phyloP scores from a whole-genome alignment of 2,888 invertebrate species.

The Erebia aethiops region DNA sequence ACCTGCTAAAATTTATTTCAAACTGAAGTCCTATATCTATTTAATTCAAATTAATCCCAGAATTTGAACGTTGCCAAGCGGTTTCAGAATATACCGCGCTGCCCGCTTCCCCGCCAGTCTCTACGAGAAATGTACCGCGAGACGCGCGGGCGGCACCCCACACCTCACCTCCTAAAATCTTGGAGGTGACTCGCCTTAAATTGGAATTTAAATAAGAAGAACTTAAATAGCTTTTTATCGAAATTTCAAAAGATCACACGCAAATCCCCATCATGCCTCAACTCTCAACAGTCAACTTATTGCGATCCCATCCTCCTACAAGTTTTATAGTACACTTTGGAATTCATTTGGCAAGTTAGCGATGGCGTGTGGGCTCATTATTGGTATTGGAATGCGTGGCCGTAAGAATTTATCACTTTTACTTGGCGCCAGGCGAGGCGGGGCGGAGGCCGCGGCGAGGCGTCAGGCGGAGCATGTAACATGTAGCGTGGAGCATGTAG shows the following conservation, averaged over 20 bases:
- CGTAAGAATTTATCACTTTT: conserved; percentile 24
- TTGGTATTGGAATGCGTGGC: conserved; percentile 22
- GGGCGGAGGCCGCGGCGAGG: conserved; percentile 13
- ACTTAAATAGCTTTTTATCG: not conserved
- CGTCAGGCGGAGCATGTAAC: not conserved
- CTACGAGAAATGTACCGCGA: too few species aligned
- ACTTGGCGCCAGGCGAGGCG: conserved; percentile 21
- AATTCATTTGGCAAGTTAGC: conserved; percentile 9
- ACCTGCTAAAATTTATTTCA: too few species aligned
- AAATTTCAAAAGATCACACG: not conserved
- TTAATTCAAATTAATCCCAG: too few species aligned
- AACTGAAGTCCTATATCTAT: too few species aligned
- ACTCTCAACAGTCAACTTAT: not conserved
- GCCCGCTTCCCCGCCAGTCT: too few species aligned
- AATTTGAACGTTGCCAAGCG: too few species aligned
- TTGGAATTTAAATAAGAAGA: too few species aligned
- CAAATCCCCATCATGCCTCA: not conserved
- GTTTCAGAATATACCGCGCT: too few species aligned
- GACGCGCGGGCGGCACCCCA: too few species aligned
- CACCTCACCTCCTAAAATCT: too few species aligned
- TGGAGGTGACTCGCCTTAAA: too few species aligned
- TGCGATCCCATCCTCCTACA: not conserved
- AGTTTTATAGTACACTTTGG: conserved; percentile 12
- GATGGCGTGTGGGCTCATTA: conserved; percentile 13
- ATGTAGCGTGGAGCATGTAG: conserved; percentile 36